Evolutionary conservation across 2,888 invertebrate species (phyloP).

Genomic region (Eulithis testata): DNA sequence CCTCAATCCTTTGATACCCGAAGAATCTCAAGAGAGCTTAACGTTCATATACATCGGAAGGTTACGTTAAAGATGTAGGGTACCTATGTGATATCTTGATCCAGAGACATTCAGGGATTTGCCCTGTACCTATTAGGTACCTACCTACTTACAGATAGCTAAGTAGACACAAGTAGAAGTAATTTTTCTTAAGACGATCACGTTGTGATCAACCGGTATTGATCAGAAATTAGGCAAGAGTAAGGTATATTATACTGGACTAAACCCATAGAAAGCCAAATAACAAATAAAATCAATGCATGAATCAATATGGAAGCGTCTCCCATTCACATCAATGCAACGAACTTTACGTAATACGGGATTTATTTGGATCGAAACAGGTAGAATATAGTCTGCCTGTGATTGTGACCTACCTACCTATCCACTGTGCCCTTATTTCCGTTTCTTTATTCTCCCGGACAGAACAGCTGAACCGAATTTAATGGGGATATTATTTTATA

Average conservation of each 20-base stretch:
- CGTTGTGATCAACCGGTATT: background rate
- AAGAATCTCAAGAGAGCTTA: slow-evolving; percentile 21
- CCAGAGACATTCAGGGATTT: slow-evolving; percentile 6
- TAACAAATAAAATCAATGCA: background rate
- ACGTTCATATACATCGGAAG: slow-evolving; percentile 4
- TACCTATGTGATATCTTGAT: slow-evolving; percentile 16
- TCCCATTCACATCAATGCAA: slow-evolving; percentile 17
- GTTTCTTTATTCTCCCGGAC: slow-evolving; percentile 24
- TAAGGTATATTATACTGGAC: background rate
- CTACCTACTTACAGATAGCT: background rate
- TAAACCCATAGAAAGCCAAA: slow-evolving; percentile 14
- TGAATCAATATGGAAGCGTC: slow-evolving; percentile 19
- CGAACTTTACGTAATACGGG: slow-evolving; percentile 7
- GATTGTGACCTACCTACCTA: background rate
- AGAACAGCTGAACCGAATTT: slow-evolving; percentile 25
- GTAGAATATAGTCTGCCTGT: slow-evolving; percentile 9
- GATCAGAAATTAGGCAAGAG: background rate
- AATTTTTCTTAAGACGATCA: background rate
- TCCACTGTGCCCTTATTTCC: slow-evolving; percentile 24
- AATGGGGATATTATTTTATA: slow-evolving; percentile 16
- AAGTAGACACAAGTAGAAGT: no score
- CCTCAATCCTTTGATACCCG: slow-evolving; percentile 14
- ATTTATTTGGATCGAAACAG: background rate
- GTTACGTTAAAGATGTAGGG: slow-evolving; percentile 10
- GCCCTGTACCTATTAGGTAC: background rate